Evolutionary conservation across 2,888 invertebrate species (phyloP), one percentile per base, ranked within the genome.

Genomic region (Trissoscelio sp.): DNA sequence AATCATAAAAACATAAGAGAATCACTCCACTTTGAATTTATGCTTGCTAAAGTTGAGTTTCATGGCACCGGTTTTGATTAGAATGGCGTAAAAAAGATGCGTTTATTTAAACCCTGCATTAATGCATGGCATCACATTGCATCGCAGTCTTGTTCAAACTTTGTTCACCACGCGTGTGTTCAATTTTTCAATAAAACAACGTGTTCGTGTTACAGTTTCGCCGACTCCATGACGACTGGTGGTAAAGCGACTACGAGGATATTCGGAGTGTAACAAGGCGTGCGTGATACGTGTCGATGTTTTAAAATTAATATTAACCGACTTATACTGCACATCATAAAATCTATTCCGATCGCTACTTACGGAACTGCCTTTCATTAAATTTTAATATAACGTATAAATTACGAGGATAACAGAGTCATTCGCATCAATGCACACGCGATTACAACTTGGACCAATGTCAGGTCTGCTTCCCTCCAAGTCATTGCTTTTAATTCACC

Each of bases 371-470:
- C 7, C 55, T 55, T 39, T 58, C 44, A 14, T 75, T 75, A 5
- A 67, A 53, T 58, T 74, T 66, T 51, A 77, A 83, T 72, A 77
- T 81, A 79, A 84, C 74, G 83, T 83, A 80, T 31, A 81, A 77
- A 42, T 57, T 28, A 44, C 22, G 16, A 7, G 39, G 20, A 58
- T 37, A 58, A 24, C 28, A 39, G 22, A 39, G 58, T 39, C 39
- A 39, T 58, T 58, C 28, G 37, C 20, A 11, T 34, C 20, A 20
- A 37, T 14, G 6, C 57, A 37, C 57, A 37, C 57, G 57, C 37
- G 37, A 57, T 53, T 22, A n/a, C 1, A 24, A 51, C 28, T 42
- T 42, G 3, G 42, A 42, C 42, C 37, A 37, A 37, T 37, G 37
- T 37, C 28, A 28, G 4, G 28, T 28, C 6, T 28, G 28, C 28